Evolutionary conservation across 2,888 invertebrate species (phyloP).

Genomic region (Malthinus flaveolus): DNA sequence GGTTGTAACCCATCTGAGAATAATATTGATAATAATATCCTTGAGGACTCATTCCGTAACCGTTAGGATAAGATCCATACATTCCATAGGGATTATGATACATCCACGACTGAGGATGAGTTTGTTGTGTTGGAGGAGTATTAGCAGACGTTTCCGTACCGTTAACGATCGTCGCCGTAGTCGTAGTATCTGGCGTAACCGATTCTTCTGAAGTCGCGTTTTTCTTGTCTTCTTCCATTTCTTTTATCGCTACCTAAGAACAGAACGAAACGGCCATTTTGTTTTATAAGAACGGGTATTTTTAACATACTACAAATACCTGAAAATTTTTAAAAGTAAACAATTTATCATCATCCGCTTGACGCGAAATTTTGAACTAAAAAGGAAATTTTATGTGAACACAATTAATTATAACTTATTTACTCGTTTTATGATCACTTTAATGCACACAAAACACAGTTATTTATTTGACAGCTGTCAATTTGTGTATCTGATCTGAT

Average conservation of each 20-base stretch:
- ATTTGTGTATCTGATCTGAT: too few species aligned
- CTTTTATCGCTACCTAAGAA: slow-evolving; percentile 18
- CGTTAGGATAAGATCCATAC: slow-evolving; percentile 29
- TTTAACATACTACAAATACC: slow-evolving; percentile 1
- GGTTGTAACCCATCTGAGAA: slow-evolving; percentile 37
- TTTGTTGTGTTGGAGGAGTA: slow-evolving; percentile 11
- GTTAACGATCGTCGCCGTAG: background rate
- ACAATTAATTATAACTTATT: too few species aligned
- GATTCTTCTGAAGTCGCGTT: slow-evolving; percentile 8
- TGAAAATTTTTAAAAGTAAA: slow-evolving; percentile 22
- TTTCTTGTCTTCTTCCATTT: slow-evolving; percentile 22
- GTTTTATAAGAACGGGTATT: background rate
- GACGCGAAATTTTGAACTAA: slow-evolving; percentile 21
- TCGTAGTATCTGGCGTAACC: background rate
- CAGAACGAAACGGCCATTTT: slow-evolving; percentile 1
- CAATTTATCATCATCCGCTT: slow-evolving; percentile 15
- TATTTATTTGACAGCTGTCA: too few species aligned
- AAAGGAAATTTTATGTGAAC: slow-evolving; percentile 2
- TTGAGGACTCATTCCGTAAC: slow-evolving; percentile 33
- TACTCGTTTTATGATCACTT: too few species aligned
- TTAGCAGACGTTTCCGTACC: slow-evolving; percentile 11
- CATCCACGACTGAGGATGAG: slow-evolving; percentile 33
- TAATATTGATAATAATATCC: slow-evolving; percentile 57
- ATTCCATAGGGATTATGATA: slow-evolving; percentile 34
- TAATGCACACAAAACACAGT: too few species aligned